Conservation (phyloP, 2,888 invertebrate species). For the Erebia ligea region DNA sequence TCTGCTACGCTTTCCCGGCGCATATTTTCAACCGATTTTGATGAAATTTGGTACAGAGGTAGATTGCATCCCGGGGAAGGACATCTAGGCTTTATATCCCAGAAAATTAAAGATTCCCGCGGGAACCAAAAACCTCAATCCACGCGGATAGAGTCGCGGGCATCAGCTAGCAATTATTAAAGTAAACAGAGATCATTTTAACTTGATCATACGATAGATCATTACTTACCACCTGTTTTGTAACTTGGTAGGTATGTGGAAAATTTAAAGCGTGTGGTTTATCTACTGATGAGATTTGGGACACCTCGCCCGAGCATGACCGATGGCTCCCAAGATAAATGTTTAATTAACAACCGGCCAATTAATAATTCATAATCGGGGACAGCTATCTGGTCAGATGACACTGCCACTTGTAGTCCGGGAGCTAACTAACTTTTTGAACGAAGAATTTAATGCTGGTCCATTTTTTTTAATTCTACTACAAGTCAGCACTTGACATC, state of each 20-base stretch:
- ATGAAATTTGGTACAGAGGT: no score
- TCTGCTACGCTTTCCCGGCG: no score
- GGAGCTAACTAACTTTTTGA: background rate
- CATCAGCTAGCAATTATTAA: background rate
- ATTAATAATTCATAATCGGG: constrained; percentile 27
- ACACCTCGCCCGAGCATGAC: constrained; percentile 16
- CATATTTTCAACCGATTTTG: no score
- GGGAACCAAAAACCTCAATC: background rate
- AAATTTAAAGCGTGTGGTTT: constrained; percentile 1
- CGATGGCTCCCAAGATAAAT: constrained; percentile 19
- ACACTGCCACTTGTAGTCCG: background rate
- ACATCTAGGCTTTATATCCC: no score
- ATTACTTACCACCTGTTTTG: background rate
- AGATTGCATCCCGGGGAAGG: no score
- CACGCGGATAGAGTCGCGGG: background rate
- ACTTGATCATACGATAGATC: no score
- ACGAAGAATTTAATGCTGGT: background rate
- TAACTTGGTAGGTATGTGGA: background rate
- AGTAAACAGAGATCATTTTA: no score
- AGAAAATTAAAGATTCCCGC: background rate
- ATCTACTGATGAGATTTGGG: constrained; percentile 6
- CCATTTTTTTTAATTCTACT: background rate
- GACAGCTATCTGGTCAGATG: constrained; percentile 1
- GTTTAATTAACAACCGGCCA: constrained; percentile 24
- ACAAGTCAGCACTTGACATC: no score